These are phyloP conservation scores for Fulmarus glacialis DNA, from an alignment of 2,113 vertebrate species.

Conservation along the genomic window DNA sequence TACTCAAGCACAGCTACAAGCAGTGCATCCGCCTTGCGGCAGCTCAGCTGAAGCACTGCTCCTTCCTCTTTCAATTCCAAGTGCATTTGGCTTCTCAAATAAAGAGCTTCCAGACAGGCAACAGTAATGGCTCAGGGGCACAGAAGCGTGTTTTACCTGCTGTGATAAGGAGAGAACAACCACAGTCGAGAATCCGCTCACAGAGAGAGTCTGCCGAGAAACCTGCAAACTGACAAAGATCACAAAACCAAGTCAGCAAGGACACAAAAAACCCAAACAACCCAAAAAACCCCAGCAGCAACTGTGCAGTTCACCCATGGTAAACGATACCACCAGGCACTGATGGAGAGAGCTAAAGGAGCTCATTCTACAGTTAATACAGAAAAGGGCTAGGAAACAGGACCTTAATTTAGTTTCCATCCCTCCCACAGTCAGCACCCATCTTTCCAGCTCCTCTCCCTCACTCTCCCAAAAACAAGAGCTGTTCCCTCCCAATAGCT, in stretches of 20 bases:
- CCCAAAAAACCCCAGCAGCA: neutral
- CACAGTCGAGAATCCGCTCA: slow-evolving; percentile 89
- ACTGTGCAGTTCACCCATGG: neutral
- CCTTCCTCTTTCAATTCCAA: neutral
- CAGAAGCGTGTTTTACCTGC: slow-evolving; percentile 77
- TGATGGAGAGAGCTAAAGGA: neutral
- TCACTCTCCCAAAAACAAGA: neutral
- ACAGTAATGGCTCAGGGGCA: neutral
- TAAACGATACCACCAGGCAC: neutral
- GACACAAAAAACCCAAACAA: neutral
- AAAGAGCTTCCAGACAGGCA: neutral
- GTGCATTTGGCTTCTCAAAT: neutral
- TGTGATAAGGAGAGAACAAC: slow-evolving; percentile 90
- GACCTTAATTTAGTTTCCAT: neutral
- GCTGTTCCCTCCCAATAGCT: neutral
- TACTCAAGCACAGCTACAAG: neutral
- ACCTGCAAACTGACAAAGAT: slow-evolving; percentile 88
- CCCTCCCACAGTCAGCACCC: neutral
- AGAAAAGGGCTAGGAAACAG: neutral
- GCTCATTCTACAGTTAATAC: neutral
- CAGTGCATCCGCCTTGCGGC: rapidly evolving
- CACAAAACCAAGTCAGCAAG: neutral
- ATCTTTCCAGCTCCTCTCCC: neutral
- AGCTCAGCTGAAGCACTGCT: neutral
- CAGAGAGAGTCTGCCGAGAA: slow-evolving; percentile 94